Base-by-base conservation (phyloP, 1,140 invertebrate species). In the Trichonephila inaurata region DNA sequence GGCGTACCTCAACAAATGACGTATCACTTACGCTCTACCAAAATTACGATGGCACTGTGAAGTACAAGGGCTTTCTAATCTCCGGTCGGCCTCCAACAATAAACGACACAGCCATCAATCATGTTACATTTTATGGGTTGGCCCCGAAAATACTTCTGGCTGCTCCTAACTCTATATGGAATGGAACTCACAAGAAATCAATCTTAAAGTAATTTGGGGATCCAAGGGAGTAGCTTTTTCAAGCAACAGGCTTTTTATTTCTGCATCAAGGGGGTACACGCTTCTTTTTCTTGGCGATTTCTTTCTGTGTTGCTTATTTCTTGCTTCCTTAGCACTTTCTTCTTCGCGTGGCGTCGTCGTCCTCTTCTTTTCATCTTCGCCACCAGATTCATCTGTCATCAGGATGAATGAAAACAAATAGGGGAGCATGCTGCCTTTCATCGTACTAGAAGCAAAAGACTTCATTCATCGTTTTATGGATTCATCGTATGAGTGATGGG, bases 201-300 rank as follows among this genome's bases (percentile, higher is more conserved):
- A 90, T 90, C 89, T 90, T 90, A 81, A 90, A 90, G 89, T 90
- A 90, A 90, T 90, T 90, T 90, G 89, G 89, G n/a, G 69, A 33
- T 21, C 40, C 24, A 81, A 58, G 81, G n/a, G 51, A 81, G 44
- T 61, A 24, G 44, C 58, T 90, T 90, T 40, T 21, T 62, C 16
- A 51, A 77, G 66, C 72, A 90, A 90, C 89, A 90, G n/a, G 89
- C 72, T 21, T 90, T 90, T 90, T 90, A 61, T 90, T 69, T 24
- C 66, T 0, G 8, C 66, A 69, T 69, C 66, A 28, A 69, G 10
- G 24, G 24, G 58, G n/a, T 62, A n/a, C 24, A 10, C 5, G n/a
- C 44, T 12, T 24, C 28, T 44, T 44, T 18, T 87, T 61, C 60
- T 24, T n/a, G 18, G 0, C 5, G 10, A n/a, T n/a, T 58, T 83